Conservation (phyloP, 2,113 vertebrate genomes). For the Xiphorhynchus elegans region DNA sequence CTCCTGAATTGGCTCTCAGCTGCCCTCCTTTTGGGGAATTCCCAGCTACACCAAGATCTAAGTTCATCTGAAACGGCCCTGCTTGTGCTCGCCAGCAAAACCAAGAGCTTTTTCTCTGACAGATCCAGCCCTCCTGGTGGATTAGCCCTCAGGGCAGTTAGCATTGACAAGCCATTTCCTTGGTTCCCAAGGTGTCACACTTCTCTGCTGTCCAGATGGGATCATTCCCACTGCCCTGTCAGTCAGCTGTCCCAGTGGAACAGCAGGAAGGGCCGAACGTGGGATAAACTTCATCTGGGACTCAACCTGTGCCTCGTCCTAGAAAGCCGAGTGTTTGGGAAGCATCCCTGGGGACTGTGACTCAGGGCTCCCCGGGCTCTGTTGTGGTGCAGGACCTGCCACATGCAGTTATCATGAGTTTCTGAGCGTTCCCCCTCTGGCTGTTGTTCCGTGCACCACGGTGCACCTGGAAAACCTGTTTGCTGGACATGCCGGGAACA, state of each 20-base stretch:
- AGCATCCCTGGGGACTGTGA: neutral
- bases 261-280: constrained; percentile 19
- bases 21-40: neutral
- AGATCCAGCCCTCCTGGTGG: neutral
- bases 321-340: neutral
- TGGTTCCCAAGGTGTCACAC: neutral
- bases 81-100: neutral
- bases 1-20: neutral
- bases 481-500: neutral
- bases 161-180: constrained; percentile 20
- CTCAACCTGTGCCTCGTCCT: neutral
- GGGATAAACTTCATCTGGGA: neutral
- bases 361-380: neutral
- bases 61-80: neutral
- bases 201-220: neutral
- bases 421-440: neutral
- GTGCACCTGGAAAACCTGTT: neutral
- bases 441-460: neutral
- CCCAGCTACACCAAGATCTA: neutral
- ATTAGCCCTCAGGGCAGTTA: neutral
- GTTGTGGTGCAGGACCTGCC: neutral
- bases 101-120: neutral
- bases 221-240: neutral
- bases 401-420: neutral
- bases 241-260: neutral